phyloP scores from a whole-genome alignment of 2,113 vertebrate species.

The Coturnix japonica region DNA sequence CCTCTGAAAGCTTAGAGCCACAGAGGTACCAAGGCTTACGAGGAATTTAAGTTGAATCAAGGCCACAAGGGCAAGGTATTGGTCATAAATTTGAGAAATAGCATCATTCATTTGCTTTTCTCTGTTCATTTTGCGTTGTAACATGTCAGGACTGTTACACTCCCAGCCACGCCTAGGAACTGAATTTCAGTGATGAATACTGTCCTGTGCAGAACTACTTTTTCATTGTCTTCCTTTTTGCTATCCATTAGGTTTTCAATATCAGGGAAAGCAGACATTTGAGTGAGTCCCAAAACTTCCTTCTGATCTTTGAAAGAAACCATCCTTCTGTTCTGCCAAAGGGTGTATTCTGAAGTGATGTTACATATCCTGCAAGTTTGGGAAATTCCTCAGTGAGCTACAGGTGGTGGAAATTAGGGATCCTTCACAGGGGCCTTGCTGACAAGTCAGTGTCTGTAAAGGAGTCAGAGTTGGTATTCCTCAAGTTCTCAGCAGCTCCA shows the following conservation, averaged over 20 bases:
- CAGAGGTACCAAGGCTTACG: background rate
- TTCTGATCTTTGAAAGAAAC: background rate
- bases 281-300: background rate
- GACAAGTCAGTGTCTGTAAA: background rate
- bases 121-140: background rate
- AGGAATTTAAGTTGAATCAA: background rate
- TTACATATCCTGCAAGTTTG: background rate
- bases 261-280: background rate
- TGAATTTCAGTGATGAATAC: background rate
- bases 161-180: rapidly evolving
- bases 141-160: background rate
- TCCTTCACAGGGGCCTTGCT: background rate
- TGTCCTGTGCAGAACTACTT: background rate
- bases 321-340: background rate
- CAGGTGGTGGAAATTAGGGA: background rate
- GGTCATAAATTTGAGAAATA: background rate
- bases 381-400: background rate
- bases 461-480: background rate
- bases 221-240: background rate
- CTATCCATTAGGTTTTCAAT: background rate
- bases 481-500: background rate
- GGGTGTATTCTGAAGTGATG: background rate
- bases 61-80: background rate
- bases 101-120: background rate
- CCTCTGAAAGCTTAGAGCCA: background rate